These are phyloP conservation scores for Argentina silus DNA, from an alignment of 2,797 vertebrate species.

Conservation along the genomic window DNA sequence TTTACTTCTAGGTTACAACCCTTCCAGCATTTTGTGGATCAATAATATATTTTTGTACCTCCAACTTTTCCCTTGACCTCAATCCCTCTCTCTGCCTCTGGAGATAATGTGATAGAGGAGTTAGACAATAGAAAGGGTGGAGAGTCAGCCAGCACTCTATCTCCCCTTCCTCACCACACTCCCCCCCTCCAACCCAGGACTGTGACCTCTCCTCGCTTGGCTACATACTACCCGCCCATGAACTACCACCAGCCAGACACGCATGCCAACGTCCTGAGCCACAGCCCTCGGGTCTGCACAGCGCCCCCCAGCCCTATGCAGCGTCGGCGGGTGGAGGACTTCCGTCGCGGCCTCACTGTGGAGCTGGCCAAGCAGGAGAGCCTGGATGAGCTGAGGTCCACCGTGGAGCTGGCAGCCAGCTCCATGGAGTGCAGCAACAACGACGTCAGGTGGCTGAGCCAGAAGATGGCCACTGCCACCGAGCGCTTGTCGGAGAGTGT, in stretches of 20 bases:
- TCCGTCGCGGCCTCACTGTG: conserved; percentile 15
- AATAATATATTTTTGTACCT: conserved; percentile 8
- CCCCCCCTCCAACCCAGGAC: conserved; percentile 38
- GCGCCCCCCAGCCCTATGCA: conserved; percentile 70
- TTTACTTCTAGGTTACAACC: not conserved
- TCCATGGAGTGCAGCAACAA: conserved; percentile 72
- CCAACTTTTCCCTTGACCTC: conserved; percentile 10
- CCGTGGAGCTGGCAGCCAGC: conserved; percentile 63
- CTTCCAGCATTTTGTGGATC: not conserved
- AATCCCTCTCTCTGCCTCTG: conserved; percentile 27
- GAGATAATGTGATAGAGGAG: conserved; percentile 60
- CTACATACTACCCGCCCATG: conserved; percentile 31
- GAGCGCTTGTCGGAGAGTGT: conserved; percentile 69
- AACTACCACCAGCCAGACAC: conserved; percentile 29
- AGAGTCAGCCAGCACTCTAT: not conserved
- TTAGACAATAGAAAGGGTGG: conserved; percentile 31
- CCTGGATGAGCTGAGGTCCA: conserved; percentile 66
- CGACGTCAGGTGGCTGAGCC: conserved; percentile 65
- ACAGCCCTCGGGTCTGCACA: conserved; percentile 44
- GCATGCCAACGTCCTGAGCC: conserved; percentile 4
- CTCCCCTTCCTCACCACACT: not conserved
- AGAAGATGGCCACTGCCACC: conserved; percentile 64
- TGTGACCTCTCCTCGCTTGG: conserved; percentile 27
- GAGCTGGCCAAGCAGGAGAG: conserved; percentile 68
- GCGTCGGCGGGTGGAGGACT: conserved; percentile 13